Evolutionary conservation across 2,797 vertebrate genomes (phyloP).

Genomic region (Lerista edwardsae): DNA sequence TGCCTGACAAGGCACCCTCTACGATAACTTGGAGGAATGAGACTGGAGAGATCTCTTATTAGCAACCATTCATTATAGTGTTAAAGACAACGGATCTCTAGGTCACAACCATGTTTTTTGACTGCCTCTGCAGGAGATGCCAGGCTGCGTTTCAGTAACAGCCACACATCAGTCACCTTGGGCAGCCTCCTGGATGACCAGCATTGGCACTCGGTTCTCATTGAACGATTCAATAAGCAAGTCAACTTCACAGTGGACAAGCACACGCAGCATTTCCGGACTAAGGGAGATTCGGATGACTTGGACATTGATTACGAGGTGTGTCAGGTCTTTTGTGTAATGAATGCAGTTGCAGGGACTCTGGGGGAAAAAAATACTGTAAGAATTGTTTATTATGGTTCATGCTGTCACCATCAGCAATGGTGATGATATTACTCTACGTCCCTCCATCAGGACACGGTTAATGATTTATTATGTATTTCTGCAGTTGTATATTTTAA

Average conservation of each 20-base stretch:
- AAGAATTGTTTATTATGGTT: neutral
- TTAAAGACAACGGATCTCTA: neutral
- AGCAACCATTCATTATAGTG: neutral
- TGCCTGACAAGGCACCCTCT: neutral
- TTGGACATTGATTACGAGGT: constrained; percentile 98
- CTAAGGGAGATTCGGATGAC: constrained; percentile 89
- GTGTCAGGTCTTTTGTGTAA: constrained; percentile 45
- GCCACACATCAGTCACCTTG: constrained; percentile 82
- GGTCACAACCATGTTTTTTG: constrained; percentile 27
- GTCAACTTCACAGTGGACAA: constrained; percentile 95
- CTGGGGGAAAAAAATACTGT: neutral
- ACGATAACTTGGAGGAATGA: neutral
- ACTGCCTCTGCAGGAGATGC: constrained; percentile 82
- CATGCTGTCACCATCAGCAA: constrained; percentile 11
- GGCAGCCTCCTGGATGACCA: constrained; percentile 96
- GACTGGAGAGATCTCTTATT: neutral
- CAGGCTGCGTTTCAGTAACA: constrained; percentile 83
- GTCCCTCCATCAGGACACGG: neutral
- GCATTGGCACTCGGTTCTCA: constrained; percentile 93
- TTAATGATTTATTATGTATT: neutral
- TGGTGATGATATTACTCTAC: neutral
- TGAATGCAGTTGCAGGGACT: neutral
- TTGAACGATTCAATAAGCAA: constrained; percentile 94
- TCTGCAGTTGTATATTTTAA: neutral
- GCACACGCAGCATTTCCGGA: constrained; percentile 90